Evolutionary conservation across 2,888 invertebrate genomes (phyloP).

Genomic region (Folsomia manolachei): DNA sequence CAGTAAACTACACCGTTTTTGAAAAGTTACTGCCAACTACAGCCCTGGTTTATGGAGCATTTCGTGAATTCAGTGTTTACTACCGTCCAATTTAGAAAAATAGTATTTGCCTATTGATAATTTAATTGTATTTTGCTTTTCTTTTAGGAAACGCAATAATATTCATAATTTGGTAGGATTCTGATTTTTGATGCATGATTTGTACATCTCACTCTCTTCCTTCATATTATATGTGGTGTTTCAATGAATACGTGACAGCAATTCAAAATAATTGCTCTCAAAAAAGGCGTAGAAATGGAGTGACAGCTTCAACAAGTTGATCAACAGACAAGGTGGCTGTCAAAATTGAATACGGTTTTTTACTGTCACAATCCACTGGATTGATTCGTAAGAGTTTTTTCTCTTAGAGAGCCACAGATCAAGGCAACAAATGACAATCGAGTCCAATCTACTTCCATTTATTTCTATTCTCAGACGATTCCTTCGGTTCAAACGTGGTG

Average conservation of each 20-base stretch:
- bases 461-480: neutral
- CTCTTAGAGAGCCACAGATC: neutral
- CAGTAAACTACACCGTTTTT: no score
- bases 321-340: conserved; percentile 38
- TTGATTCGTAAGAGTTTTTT: conserved; percentile 12
- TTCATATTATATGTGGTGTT: no score
- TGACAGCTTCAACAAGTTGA: conserved; percentile 39
- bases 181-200: no score
- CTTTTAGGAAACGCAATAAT: no score
- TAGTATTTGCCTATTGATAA: no score
- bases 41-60: no score
- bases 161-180: no score
- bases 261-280: neutral
- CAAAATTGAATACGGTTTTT: conserved; percentile 37
- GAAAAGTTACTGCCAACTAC: no score
- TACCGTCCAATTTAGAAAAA: no score
- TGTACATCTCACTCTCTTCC: no score
- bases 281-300: conserved; percentile 39
- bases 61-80: no score
- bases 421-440: neutral
- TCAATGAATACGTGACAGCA: neutral
- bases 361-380: conserved; percentile 14
- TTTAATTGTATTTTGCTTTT: no score
- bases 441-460: neutral
- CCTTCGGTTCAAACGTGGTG: neutral